A percentile compares a stretch with the other conserved stretches of the same genome.
Evolutionary conservation across 2,888 invertebrate genomes (phyloP).

Genomic region (Hedya salicella): DNA sequence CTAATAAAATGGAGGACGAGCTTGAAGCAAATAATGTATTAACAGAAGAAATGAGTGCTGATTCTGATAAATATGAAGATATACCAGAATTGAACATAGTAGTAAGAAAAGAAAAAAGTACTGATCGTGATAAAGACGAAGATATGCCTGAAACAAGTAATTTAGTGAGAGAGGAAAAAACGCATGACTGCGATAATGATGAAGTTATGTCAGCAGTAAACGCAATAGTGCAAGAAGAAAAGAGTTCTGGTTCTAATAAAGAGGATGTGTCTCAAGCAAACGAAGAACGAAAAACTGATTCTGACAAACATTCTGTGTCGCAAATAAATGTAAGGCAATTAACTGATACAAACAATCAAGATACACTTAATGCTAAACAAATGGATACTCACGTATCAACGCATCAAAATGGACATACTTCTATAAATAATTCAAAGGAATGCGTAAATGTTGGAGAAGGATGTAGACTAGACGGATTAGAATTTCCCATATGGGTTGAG

Average conservation of each 20-base stretch:
- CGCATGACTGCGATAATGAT: background rate
- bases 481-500: background rate
- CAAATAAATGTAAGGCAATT: background rate
- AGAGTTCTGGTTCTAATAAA: background rate
- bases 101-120: background rate
- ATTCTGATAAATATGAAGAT: background rate
- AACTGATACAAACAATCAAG: background rate
- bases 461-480: background rate
- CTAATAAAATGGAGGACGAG: no score
- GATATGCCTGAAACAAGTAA: no score
- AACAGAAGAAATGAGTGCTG: no score
- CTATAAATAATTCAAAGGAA: slow-evolving; percentile 4
- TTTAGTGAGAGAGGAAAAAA: background rate
- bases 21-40: background rate
- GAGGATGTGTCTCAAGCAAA: background rate
- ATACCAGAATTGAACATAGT: no score
- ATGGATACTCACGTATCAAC: background rate
- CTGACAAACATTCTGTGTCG: no score
- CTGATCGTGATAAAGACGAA: background rate
- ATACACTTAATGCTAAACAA: background rate
- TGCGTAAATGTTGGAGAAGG: background rate
- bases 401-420: background rate
- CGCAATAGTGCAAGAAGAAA: background rate
- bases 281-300: no score
- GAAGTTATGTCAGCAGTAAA: background rate